These are phyloP conservation scores for Anthoscopus minutus DNA, from an alignment of 2,113 vertebrate species.

Conservation along the genomic window DNA sequence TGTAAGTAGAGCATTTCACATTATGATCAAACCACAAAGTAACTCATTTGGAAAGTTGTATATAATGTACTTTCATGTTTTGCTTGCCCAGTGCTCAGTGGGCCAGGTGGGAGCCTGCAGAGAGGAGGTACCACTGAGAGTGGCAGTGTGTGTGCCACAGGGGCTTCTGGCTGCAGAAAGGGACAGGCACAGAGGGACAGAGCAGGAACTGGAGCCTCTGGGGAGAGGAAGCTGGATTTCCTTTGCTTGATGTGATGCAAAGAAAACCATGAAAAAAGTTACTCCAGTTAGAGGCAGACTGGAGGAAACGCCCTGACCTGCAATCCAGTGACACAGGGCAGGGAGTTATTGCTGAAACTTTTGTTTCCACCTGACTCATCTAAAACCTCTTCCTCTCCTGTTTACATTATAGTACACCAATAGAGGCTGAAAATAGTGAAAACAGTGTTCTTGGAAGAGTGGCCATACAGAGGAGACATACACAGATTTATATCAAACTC, in stretches of 20 bases:
- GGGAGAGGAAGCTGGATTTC: not conserved
- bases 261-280: not conserved
- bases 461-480: not conserved
- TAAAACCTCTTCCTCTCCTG: not conserved
- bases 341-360: not conserved
- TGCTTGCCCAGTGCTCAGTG: fast-evolving
- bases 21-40: not conserved
- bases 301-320: not conserved
- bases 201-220: not conserved
- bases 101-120: not conserved
- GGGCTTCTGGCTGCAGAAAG: not conserved
- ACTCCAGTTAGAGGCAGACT: not conserved
- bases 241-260: not conserved
- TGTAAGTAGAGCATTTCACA: not conserved
- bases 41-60: not conserved
- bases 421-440: not conserved
- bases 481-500: not conserved
- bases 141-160: not conserved
- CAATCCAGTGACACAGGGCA: not conserved
- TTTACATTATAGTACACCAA: not conserved
- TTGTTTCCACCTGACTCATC: not conserved
- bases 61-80: not conserved
- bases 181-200: not conserved
- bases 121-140: not conserved
- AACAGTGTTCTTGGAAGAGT: not conserved